These are phyloP conservation scores for Brachirus orientalis DNA, from an alignment of 2,113 vertebrate species.

Conservation along the genomic window DNA sequence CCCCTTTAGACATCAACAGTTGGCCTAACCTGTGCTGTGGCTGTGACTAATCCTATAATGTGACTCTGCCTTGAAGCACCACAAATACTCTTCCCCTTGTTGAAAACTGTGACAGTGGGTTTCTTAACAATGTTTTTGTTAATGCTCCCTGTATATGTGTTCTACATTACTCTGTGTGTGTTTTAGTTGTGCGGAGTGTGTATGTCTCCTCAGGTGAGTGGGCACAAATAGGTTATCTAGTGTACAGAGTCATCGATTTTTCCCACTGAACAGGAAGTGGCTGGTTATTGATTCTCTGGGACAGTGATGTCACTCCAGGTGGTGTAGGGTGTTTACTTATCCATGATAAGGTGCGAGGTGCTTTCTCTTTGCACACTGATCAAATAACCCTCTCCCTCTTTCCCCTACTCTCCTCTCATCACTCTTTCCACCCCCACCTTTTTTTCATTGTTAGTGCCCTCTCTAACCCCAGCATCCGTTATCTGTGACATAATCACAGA, in stretches of 20 bases:
- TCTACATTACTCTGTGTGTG: constrained; percentile 30
- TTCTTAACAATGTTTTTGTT: constrained; percentile 62
- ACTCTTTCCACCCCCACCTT: constrained; percentile 61
- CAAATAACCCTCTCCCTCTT: constrained; percentile 68
- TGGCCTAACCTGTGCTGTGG: constrained; percentile 43
- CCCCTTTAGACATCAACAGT: constrained; percentile 62
- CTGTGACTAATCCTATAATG: constrained; percentile 72
- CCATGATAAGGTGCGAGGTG: constrained; percentile 72
- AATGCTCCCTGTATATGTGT: constrained; percentile 39
- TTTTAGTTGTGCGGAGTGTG: constrained; percentile 34
- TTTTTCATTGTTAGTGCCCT: constrained; percentile 55
- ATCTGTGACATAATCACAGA: constrained; percentile 58
- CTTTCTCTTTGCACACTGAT: constrained; percentile 59
- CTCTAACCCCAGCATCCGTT: constrained; percentile 46
- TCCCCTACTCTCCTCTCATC: constrained; percentile 59
- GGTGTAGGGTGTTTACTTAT: constrained; percentile 73
- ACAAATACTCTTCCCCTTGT: constrained; percentile 55
- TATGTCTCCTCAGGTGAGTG: constrained; percentile 66
- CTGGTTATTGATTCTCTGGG: constrained; percentile 80
- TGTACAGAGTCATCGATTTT: constrained; percentile 77
- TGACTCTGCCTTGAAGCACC: constrained; percentile 65
- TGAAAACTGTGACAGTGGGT: constrained; percentile 54
- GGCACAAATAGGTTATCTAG: constrained; percentile 76
- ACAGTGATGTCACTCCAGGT: constrained; percentile 78
- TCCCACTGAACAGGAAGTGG: constrained; percentile 69